A percentile compares a stretch with the other conserved stretches of the same genome.
Conservation (phyloP, 2,797 vertebrate genomes). For the Danio tinwini region DNA sequence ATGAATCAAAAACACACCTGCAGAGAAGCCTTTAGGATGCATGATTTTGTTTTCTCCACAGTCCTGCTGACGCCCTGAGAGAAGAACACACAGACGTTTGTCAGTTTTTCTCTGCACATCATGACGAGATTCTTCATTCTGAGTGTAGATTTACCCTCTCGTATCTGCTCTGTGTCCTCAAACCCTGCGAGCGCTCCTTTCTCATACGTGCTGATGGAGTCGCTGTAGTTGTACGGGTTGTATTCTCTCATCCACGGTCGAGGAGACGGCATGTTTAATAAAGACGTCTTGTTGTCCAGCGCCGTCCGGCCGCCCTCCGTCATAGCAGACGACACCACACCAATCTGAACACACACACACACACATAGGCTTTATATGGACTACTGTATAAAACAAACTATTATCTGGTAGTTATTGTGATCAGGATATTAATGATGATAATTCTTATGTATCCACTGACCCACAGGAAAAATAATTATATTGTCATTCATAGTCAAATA, state of each 20-base stretch:
- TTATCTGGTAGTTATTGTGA: no score
- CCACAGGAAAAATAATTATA: no score
- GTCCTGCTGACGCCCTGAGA: slow-evolving; percentile 72
- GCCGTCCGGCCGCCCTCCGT: slow-evolving; percentile 88
- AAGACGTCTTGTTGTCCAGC: slow-evolving; percentile 95
- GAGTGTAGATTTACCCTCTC: slow-evolving; percentile 79
- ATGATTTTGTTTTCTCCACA: slow-evolving; percentile 75
- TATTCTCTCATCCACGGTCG: slow-evolving; percentile 87
- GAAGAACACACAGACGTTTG: neutral
- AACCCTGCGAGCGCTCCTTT: slow-evolving; percentile 85
- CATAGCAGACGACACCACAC: slow-evolving; percentile 76
- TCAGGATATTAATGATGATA: no score
- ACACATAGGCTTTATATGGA: no score
- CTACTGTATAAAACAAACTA: no score
- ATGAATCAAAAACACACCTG: slow-evolving; percentile 60
- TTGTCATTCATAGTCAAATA: no score
- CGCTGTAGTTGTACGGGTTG: slow-evolving; percentile 88
- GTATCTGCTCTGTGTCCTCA: slow-evolving; percentile 85
- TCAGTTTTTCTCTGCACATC: neutral
- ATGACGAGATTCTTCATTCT: neutral
- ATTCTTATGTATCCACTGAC: no score
- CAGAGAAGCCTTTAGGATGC: slow-evolving; percentile 70
- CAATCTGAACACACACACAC: slow-evolving; percentile 70
- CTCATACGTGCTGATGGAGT: slow-evolving; percentile 85
- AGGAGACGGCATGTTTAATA: slow-evolving; percentile 91